Evolutionary conservation across 2,113 vertebrate genomes (phyloP).

Genomic region (Piliocolobus tephrosceles): DNA sequence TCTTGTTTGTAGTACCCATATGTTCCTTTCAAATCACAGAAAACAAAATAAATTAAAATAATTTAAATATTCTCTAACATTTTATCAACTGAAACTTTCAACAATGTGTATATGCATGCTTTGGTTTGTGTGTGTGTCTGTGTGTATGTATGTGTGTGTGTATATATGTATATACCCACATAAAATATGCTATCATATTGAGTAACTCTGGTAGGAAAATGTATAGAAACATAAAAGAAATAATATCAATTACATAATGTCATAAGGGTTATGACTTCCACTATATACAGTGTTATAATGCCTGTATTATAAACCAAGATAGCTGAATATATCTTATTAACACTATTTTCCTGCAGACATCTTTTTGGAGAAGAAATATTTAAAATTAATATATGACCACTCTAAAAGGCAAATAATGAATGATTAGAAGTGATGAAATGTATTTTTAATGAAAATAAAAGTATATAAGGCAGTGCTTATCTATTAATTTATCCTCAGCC

Average conservation of each 20-base stretch:
- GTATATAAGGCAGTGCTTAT: too few relatives aligned
- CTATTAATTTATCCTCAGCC: too few relatives aligned
- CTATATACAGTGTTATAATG: background rate
- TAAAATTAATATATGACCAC: background rate
- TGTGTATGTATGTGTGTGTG: background rate
- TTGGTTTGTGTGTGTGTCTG: fast-evolving
- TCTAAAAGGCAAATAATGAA: too few relatives aligned
- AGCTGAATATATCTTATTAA: background rate
- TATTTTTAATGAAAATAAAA: too few relatives aligned
- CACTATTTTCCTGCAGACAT: background rate
- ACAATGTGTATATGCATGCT: background rate
- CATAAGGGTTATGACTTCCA: background rate
- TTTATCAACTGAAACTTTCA: background rate
- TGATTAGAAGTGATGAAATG: too few relatives aligned
- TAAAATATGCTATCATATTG: background rate
- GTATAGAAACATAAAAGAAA: background rate
- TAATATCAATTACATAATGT: background rate
- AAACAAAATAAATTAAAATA: background rate
- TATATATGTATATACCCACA: background rate
- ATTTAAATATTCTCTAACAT: background rate
- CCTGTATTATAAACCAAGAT: background rate
- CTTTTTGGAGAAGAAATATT: background rate
- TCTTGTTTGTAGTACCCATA: background rate
- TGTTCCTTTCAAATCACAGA: background rate
- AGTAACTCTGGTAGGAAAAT: background rate